Conservation (phyloP, 2,888 invertebrate genomes). For the Clitarchus hookeri region DNA sequence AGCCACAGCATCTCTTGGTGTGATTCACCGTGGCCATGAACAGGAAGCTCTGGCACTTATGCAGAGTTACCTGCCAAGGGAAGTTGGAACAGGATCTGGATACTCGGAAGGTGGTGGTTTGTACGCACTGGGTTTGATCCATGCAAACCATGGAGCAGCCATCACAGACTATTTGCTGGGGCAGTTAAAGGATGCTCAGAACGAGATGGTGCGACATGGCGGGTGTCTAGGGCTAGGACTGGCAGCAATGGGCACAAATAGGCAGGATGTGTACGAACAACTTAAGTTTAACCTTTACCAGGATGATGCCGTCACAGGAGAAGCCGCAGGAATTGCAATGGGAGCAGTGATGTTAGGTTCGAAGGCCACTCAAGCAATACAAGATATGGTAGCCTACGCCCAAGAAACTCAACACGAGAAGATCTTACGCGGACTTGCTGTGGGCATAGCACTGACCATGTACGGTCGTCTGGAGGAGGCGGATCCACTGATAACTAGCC, state of each 20-base stretch:
- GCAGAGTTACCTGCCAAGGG: conserved; percentile 98
- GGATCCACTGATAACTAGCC: conserved; percentile 86
- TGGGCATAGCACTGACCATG: conserved; percentile 96
- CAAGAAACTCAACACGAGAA: conserved; percentile 98
- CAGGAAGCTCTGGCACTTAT: conserved; percentile 95
- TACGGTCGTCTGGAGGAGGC: conserved; percentile 97
- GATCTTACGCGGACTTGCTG: conserved; percentile 93
- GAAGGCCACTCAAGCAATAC: conserved; percentile 83
- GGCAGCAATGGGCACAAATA: conserved; percentile 97
- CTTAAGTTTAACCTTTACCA: conserved; percentile 96
- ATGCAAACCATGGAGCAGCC: conserved; percentile 97
- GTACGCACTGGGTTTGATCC: conserved; percentile 95
- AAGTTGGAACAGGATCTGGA: conserved; percentile 89
- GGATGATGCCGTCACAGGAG: conserved; percentile 98
- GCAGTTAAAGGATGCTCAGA: conserved; percentile 94
- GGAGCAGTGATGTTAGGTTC: conserved; percentile 99
- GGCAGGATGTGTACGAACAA: conserved; percentile 94
- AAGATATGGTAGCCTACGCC: conserved; percentile 94
- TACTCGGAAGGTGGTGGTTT: conserved; percentile 93
- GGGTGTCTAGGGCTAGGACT: conserved; percentile 96
- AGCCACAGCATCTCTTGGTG: conserved; percentile 97
- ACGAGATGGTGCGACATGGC: conserved; percentile 96
- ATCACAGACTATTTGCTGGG: conserved; percentile 95
- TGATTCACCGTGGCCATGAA: conserved; percentile 97
- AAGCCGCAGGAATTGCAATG: conserved; percentile 99